Percentiles rank a stretch among this genome's conserved stretches.
Conservation (phyloP, 2,888 invertebrate species). For the Ichneumon xanthorius region DNA sequence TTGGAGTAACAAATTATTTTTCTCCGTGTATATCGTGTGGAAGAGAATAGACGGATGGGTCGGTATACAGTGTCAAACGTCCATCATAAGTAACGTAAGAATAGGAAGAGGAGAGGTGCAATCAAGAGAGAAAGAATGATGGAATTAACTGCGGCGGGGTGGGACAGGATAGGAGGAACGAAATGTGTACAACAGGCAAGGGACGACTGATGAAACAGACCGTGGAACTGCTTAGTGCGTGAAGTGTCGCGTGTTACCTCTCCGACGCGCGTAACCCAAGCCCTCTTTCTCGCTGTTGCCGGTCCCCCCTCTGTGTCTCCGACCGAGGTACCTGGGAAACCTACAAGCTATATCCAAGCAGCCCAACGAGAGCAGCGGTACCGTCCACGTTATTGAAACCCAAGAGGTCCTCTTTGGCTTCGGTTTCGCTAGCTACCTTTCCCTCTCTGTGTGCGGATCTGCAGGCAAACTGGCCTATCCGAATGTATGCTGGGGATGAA, state of each 20-base stretch:
- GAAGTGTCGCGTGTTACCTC: conserved; percentile 80
- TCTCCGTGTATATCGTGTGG: not conserved
- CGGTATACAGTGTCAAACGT: conserved; percentile 8
- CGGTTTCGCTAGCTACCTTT: conserved; percentile 76
- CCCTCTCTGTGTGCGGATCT: conserved; percentile 52
- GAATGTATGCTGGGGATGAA: not conserved
- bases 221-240: conserved; percentile 80
- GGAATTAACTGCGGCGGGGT: conserved; percentile 15
- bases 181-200: conserved; percentile 58
- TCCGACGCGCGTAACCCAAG: conserved; percentile 75
- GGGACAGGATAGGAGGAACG: conserved; percentile 28
- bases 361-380: conserved; percentile 31
- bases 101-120: conserved; percentile 34
- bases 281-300: conserved; percentile 43
- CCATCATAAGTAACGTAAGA: not conserved
- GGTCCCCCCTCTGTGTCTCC: not conserved
- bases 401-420: conserved; percentile 82
- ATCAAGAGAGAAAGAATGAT: conserved; percentile 31
- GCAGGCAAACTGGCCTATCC: conserved; percentile 39
- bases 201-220: conserved; percentile 77
- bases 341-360: conserved; percentile 33
- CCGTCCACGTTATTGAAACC: conserved; percentile 79
- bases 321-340: conserved; percentile 34
- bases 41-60: conserved; percentile 30
- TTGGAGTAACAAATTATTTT: not conserved